These are phyloP conservation scores for Buceros bicornis DNA, from an alignment of 2,797 vertebrate species.

Conservation along the genomic window DNA sequence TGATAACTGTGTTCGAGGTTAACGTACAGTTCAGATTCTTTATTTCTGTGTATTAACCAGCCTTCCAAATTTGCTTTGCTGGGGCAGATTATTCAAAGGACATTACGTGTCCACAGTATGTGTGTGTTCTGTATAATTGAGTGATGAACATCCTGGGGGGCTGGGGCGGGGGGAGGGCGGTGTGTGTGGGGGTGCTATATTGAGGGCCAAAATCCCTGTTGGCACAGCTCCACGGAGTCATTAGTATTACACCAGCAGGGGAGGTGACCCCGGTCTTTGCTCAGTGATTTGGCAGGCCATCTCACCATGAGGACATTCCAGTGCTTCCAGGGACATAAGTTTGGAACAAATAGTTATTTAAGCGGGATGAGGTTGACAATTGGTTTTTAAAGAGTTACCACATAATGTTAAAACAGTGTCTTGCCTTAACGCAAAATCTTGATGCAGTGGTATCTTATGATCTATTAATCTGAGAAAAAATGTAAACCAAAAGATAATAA, in stretches of 20 bases:
- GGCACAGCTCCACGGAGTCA: not conserved
- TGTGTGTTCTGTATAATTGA: not conserved
- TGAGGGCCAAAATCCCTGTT: not conserved
- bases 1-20: not conserved
- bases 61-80: not conserved
- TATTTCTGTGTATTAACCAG: not conserved
- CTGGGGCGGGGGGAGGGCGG: too few relatives aligned
- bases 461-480: slow-evolving; percentile 60
- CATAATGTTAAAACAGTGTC: slow-evolving; percentile 30
- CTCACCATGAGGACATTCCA: not conserved
- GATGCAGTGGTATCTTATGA: slow-evolving; percentile 22
- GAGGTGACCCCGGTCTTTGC: not conserved
- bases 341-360: slow-evolving; percentile 26
- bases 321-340: not conserved
- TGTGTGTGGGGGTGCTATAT: not conserved
- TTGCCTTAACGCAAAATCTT: slow-evolving; percentile 23
- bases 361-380: not conserved
- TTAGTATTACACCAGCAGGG: not conserved
- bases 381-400: slow-evolving; percentile 45
- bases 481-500: slow-evolving; percentile 67
- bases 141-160: not conserved
- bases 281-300: slow-evolving; percentile 1
- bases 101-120: not conserved
- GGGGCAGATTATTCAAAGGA: not conserved
- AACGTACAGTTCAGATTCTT: not conserved